Evolutionary conservation across 2,797 vertebrate genomes (phyloP).

Genomic region (Sebastiscus tertius): DNA sequence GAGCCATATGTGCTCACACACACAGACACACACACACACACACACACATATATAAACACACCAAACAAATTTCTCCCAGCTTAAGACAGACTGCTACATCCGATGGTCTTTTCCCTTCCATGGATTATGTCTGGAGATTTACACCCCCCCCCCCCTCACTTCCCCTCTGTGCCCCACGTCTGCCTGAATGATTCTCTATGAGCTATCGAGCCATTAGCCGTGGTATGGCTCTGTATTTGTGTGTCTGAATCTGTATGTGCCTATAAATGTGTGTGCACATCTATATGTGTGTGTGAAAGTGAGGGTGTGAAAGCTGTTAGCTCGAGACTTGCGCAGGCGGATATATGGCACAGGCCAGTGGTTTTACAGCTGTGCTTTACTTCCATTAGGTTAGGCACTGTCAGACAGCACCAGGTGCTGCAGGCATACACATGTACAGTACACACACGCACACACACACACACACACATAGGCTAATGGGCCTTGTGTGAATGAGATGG

Average conservation of each 20-base stretch:
- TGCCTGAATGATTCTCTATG: constrained; percentile 59
- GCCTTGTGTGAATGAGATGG: constrained; percentile 67
- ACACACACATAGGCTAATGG: constrained; percentile 54
- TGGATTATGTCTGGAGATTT: constrained; percentile 75
- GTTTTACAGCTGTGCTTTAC: constrained; percentile 80
- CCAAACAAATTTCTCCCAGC: constrained; percentile 58
- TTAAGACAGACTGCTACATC: constrained; percentile 66
- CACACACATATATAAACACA: constrained; percentile 36
- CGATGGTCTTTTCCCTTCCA: constrained; percentile 70
- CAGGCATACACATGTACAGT: constrained; percentile 36
- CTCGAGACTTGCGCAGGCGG: constrained; percentile 52
- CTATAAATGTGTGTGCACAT: constrained; percentile 36
- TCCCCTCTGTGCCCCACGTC: constrained; percentile 30
- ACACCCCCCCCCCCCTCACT: constrained; percentile 20
- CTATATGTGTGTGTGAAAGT: constrained; percentile 37
- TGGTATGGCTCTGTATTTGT: constrained; percentile 42
- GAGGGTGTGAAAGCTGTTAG: constrained; percentile 61
- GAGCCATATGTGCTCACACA: constrained; percentile 59
- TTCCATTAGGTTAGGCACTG: constrained; percentile 75
- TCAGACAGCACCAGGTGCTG: constrained; percentile 70
- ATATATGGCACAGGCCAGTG: constrained; percentile 74
- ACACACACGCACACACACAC: constrained; percentile 16
- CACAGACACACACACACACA: constrained; percentile 18
- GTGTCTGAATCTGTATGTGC: constrained; percentile 33
- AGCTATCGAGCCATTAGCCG: constrained; percentile 66